A percentile compares a stretch with the other conserved stretches of the same genome.
phyloP scores from a whole-genome alignment of 2,113 vertebrate genomes.

The Seriola dumerili region DNA sequence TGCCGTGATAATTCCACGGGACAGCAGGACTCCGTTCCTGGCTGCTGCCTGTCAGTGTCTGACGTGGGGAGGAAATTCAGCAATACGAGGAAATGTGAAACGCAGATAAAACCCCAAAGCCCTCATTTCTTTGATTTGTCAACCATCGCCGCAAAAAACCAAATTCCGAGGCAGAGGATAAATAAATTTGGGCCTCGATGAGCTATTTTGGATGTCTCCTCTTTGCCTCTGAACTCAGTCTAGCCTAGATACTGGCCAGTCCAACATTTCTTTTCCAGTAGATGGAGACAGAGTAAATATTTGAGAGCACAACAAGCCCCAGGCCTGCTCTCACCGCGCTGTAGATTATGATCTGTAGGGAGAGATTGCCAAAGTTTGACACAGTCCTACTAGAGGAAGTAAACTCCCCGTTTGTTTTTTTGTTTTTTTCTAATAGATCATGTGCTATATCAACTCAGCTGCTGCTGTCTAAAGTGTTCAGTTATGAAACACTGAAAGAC shows the following conservation, averaged over 20 bases:
- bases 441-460: neutral
- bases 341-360: constrained; percentile 21
- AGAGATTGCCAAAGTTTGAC: constrained; percentile 24
- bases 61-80: constrained; percentile 58
- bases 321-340: constrained; percentile 24
- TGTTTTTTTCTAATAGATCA: neutral
- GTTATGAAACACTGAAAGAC: constrained; percentile 18
- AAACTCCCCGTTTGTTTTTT: neutral
- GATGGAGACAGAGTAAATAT: constrained; percentile 79
- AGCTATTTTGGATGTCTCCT: constrained; percentile 74
- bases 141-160: constrained; percentile 25
- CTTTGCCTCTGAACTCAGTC: constrained; percentile 69
- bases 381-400: constrained; percentile 21
- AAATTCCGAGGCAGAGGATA: constrained; percentile 28
- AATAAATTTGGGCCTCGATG: constrained; percentile 56
- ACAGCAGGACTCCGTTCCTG: constrained; percentile 67
- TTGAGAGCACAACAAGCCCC: constrained; percentile 41
- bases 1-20: constrained; percentile 72
- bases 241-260: constrained; percentile 71
- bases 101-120: constrained; percentile 26
- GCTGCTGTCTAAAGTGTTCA: neutral
- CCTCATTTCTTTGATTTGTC: constrained; percentile 38
- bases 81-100: constrained; percentile 37
- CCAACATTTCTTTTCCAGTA: constrained; percentile 61
- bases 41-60: constrained; percentile 65